Evolutionary conservation across 2,797 vertebrate genomes (phyloP).

Genomic region (Pseudochromis fuscus): DNA sequence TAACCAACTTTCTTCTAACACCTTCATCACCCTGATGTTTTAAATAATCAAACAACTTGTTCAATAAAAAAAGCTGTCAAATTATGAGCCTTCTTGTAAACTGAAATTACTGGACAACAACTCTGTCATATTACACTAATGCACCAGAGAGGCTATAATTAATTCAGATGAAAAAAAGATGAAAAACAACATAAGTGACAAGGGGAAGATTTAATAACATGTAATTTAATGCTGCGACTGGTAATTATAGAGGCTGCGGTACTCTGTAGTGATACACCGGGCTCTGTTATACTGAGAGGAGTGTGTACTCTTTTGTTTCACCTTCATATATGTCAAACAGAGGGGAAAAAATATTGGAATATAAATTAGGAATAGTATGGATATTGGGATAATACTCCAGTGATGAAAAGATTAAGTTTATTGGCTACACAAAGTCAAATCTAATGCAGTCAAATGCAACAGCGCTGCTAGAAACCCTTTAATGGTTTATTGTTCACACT

Average conservation of each 20-base stretch:
- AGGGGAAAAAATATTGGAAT: background rate
- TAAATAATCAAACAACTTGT: background rate
- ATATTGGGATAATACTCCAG: background rate
- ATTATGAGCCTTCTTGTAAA: background rate
- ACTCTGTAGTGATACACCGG: too few relatives aligned
- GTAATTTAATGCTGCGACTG: background rate
- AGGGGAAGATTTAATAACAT: background rate
- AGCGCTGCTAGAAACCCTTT: background rate
- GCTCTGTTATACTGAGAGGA: too few relatives aligned
- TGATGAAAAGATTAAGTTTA: too few relatives aligned
- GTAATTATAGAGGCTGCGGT: background rate
- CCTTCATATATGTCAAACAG: too few relatives aligned
- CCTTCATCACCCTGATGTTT: slow-evolving; percentile 4
- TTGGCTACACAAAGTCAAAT: too few relatives aligned
- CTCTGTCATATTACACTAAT: background rate
- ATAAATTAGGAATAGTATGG: background rate
- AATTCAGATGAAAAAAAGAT: background rate
- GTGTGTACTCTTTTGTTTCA: too few relatives aligned
- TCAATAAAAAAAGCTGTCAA: background rate
- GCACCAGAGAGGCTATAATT: background rate
- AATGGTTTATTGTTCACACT: background rate
- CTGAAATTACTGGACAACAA: background rate
- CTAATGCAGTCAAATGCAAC: too few relatives aligned
- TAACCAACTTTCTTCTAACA: slow-evolving; percentile 14
- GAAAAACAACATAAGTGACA: background rate